phyloP scores from a whole-genome alignment of 2,113 vertebrate genomes.

The Rostratula benghalensis region DNA sequence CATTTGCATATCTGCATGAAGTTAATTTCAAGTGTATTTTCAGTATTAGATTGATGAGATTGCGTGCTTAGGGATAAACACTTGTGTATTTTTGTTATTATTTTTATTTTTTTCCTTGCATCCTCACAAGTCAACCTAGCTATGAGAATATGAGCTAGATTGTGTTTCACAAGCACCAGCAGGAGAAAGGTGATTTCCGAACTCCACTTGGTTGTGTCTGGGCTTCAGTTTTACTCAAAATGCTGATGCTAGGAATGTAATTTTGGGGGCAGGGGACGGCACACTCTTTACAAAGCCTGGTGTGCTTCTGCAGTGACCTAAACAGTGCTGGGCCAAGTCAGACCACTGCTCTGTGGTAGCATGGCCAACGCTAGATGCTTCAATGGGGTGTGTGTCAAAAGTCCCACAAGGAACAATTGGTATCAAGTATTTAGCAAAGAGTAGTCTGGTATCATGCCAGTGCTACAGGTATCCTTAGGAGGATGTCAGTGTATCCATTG shows the following conservation, averaged over 20 bases:
- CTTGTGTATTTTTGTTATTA: not conserved
- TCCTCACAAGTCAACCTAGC: not conserved
- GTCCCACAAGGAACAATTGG: not conserved
- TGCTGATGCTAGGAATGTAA: not conserved
- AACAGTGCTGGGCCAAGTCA: not conserved
- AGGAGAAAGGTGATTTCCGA: not conserved
- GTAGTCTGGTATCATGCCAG: not conserved
- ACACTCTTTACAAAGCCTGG: accelerated
- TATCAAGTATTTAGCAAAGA: not conserved
- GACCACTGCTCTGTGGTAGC: accelerated
- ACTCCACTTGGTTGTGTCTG: not conserved
- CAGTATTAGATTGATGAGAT: not conserved
- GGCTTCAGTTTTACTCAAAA: not conserved
- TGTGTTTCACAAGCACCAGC: not conserved
- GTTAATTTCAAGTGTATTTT: not conserved
- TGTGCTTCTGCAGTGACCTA: not conserved
- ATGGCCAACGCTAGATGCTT: not conserved
- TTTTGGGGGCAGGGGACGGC: not conserved
- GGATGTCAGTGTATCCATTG: accelerated
- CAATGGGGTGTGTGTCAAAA: not conserved
- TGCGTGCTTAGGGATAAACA: not conserved
- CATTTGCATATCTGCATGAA: not conserved
- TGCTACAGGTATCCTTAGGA: not conserved
- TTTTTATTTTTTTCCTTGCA: not conserved
- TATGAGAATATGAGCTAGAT: not conserved